A percentile compares a stretch with the other conserved stretches of the same genome.
These are phyloP conservation scores for Bolinopsis microptera DNA, from an alignment of 37 sponge, comb jelly and placozoan genomes.

Conservation along the genomic window DNA sequence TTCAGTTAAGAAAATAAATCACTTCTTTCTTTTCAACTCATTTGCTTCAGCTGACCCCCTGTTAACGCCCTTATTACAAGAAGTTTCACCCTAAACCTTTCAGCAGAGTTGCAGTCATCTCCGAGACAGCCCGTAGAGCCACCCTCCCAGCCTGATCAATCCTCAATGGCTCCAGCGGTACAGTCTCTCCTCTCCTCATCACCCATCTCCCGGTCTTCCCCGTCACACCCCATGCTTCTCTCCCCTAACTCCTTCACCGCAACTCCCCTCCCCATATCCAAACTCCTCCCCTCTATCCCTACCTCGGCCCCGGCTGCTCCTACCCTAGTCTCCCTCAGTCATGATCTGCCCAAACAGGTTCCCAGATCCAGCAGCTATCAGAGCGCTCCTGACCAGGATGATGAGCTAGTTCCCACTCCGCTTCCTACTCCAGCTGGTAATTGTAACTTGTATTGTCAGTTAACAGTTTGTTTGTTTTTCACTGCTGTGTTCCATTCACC, in stretches of 20 bases:
- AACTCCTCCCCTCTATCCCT: not conserved
- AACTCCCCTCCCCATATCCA: not conserved
- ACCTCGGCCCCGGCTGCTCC: not conserved
- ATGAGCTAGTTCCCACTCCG: not conserved
- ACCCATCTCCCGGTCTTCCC: not conserved
- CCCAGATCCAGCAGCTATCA: not conserved
- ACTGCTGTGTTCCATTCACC: no score
- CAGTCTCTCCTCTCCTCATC: not conserved
- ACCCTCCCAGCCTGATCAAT: not conserved
- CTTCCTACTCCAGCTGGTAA: slow-evolving; percentile 14
- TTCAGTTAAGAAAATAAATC: no score
- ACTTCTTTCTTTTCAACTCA: no score
- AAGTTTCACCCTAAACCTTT: no score
- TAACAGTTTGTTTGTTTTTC: no score
- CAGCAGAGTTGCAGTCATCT: no score
- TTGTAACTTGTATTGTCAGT: no score
- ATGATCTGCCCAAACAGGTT: not conserved
- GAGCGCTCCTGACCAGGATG: not conserved
- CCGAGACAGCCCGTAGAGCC: not conserved
- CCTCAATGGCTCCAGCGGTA: not conserved
- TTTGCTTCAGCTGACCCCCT: no score
- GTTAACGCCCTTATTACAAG: no score
- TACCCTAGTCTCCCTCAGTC: not conserved
- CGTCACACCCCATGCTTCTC: not conserved
- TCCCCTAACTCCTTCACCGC: not conserved